Base-by-base conservation (phyloP, 2,888 invertebrate species). In the Phrixothrix hirtus region DNA sequence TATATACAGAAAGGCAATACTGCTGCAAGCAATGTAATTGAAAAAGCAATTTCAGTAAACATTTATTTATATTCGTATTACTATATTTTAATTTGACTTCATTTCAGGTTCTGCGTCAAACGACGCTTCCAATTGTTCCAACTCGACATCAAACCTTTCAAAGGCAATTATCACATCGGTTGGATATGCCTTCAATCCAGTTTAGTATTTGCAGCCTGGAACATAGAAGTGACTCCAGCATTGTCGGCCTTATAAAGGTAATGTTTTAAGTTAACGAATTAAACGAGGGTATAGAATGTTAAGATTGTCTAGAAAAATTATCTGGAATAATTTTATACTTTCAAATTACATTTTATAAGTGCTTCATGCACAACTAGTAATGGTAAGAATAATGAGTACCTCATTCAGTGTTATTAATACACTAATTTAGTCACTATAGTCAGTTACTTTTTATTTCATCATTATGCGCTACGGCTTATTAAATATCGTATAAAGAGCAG, bases 131-230 rank as follows among this genome's bases (percentile, higher is more conserved):
- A 1, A 88, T 88, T 38, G 89, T 90, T 2, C 89, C 90, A 3
- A 88, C 87, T 32, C 81, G 90, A 15, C 89, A 90, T 72, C 89
- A 88, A 71, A 86, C 86, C 35, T 91, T 91, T 73, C 89, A 90
- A 68, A 79, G 91, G 0, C 90, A 91, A 72, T 79, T 90, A 25
- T 89, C 89, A 0, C 89, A 91, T 69, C 83, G 88, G 9, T 79
- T 91, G 57, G 89, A 90, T 67, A 75, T 88, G 58, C 86, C 87
- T 1, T 67, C 68, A 45, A 87, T 89, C 55, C 87, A 89, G 74
- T 90, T 90, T 78, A 87, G 88, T 74, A 84, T 89, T 75, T 87
- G 87, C 74, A 86, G 84, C 62, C 72, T 88, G 61, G 87, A 87
- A 63, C 79, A 79, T 59, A 80, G 84, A 27, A 85, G 85, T 58